Conservation (phyloP, 1,140 invertebrate genomes). For the Leptopilina boulardi region DNA sequence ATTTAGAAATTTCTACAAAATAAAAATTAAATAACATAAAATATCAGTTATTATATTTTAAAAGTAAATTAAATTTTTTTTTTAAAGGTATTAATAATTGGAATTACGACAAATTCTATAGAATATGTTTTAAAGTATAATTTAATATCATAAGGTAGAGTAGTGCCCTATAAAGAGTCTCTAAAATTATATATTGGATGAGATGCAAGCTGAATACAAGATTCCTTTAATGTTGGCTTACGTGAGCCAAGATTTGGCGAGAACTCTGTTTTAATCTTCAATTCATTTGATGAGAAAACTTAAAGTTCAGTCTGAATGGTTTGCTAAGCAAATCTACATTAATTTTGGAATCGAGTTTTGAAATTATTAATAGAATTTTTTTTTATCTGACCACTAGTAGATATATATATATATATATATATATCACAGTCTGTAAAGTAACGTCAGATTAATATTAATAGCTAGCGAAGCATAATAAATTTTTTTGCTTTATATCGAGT, state of each 20-base stretch:
- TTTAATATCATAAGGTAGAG: not conserved
- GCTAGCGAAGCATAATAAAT: too few species aligned
- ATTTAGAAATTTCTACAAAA: too few species aligned
- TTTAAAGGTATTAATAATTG: not conserved
- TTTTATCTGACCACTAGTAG: too few species aligned
- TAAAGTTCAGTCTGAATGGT: constrained; percentile 17
- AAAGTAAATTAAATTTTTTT: not conserved
- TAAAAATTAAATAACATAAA: too few species aligned
- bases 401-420: too few species aligned
- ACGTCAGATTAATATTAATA: too few species aligned
- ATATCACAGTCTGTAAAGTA: too few species aligned
- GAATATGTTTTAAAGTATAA: not conserved
- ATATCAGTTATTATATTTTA: too few species aligned
- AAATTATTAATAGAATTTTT: not conserved
- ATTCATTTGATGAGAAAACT: constrained; percentile 28
- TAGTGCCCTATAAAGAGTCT: not conserved
- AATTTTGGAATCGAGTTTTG: not conserved
- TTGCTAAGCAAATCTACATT: constrained; percentile 11
- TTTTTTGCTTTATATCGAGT: too few species aligned
- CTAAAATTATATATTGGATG: not conserved
- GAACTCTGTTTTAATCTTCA: constrained; percentile 28
- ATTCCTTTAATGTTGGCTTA: constrained; percentile 13
- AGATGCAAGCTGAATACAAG: constrained; percentile 24
- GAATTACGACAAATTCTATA: not conserved
- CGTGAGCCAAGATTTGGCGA: constrained; percentile 10